A percentile compares a stretch with the other conserved stretches of the same genome.
phyloP scores from a whole-genome alignment of 2,113 vertebrate species.

The Kobus ellipsiprymnus region DNA sequence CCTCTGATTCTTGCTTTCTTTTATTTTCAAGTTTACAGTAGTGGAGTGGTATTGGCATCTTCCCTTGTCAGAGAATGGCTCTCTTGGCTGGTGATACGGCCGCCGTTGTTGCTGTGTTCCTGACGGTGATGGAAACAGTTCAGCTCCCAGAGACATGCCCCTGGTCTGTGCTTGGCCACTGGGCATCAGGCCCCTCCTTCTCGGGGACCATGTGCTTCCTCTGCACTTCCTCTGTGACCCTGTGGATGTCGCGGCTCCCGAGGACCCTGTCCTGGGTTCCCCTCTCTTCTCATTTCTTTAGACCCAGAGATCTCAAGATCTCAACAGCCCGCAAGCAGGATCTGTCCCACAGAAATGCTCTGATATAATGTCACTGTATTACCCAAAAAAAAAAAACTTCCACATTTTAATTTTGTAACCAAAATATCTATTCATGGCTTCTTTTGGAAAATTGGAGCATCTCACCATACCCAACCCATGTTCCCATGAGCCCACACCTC shows the following conservation, averaged over 20 bases:
- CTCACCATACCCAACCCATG: rapidly evolving
- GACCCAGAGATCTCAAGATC: neutral
- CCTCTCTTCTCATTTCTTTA: neutral
- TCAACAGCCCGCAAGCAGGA: neutral
- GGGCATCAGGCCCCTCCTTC: rapidly evolving
- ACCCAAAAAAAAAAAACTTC: neutral
- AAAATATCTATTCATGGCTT: neutral
- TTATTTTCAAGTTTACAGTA: neutral
- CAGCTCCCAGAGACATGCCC: rapidly evolving
- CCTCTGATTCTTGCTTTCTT: too few relatives aligned
- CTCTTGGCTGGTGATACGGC: too few relatives aligned
- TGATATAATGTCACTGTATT: neutral
- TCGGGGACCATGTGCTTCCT: rapidly evolving
- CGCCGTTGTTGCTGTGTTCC: neutral
- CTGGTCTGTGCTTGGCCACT: rapidly evolving
- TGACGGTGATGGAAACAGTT: neutral
- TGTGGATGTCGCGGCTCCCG: rapidly evolving
- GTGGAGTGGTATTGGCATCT: neutral
- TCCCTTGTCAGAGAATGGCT: neutral
- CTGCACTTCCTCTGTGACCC: neutral
- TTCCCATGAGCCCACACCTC: neutral
- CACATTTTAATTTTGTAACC: neutral
- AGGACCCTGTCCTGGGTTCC: neutral
- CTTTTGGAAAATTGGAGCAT: neutral
- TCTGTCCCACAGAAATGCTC: neutral